Conservation (phyloP, 2,888 invertebrate genomes). For the Phasia obesa region DNA sequence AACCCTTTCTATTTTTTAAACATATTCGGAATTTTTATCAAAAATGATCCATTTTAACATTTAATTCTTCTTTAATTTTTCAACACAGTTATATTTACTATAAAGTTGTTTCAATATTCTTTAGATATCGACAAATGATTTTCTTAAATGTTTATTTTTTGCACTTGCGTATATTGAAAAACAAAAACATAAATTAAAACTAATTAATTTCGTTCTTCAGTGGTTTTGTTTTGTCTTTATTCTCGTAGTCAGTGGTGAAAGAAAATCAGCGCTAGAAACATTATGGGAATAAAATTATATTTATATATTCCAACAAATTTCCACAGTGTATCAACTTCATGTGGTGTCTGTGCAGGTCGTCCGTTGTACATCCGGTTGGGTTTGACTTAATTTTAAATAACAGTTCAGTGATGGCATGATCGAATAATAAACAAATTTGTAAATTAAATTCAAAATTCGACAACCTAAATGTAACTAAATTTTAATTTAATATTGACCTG, state of each 20-base stretch:
- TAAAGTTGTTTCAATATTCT: too few species aligned
- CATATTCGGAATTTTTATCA: too few species aligned
- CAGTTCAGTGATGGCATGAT: not conserved
- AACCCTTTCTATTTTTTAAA: too few species aligned
- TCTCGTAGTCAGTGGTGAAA: conserved; percentile 28
- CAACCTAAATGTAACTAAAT: too few species aligned
- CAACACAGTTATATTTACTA: too few species aligned
- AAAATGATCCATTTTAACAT: too few species aligned
- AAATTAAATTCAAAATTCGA: conserved; percentile 42
- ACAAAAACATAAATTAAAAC: conserved; percentile 52
- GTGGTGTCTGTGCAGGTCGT: not conserved
- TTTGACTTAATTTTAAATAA: not conserved
- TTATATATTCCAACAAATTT: not conserved
- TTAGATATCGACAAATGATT: too few species aligned
- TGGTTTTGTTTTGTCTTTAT: conserved; percentile 20
- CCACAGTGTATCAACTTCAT: not conserved
- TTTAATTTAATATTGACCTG: too few species aligned
- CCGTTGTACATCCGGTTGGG: conserved; percentile 20
- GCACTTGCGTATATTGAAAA: conserved; percentile 49
- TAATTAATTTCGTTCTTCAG: too few species aligned
- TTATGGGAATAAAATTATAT: conserved; percentile 8
- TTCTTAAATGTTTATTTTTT: conserved; percentile 27
- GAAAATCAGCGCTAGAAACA: conserved; percentile 15
- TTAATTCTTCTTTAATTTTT: too few species aligned
- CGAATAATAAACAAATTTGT: not conserved